These are phyloP conservation scores for Pterocles gutturalis DNA, from an alignment of 2,113 vertebrate genomes.

Conservation along the genomic window DNA sequence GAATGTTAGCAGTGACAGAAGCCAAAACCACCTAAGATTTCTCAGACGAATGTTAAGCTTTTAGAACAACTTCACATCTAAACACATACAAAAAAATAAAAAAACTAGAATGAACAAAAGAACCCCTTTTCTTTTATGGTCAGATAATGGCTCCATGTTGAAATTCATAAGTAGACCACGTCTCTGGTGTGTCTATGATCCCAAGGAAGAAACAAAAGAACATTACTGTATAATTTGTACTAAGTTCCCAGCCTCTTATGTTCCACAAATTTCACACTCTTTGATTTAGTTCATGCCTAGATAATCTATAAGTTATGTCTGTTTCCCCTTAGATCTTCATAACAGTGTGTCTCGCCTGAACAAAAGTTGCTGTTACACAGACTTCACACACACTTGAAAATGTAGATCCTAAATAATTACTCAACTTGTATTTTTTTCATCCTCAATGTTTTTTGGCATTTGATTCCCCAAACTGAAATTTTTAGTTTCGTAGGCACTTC, in stretches of 20 bases:
- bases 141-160: neutral
- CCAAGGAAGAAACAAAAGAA: neutral
- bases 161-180: neutral
- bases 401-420: neutral
- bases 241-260: neutral
- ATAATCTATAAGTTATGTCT: neutral
- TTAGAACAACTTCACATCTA: neutral
- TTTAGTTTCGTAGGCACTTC: neutral
- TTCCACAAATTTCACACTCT: neutral
- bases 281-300: neutral
- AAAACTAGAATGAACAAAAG: rapidly evolving
- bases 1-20: neutral
- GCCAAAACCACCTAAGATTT: neutral
- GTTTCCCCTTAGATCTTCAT: neutral
- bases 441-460: neutral
- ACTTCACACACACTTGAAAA: neutral
- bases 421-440: neutral
- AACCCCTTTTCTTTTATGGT: neutral
- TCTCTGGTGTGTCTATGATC: neutral
- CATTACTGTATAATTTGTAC: neutral
- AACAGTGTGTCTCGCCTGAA: neutral
- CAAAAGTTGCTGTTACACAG: neutral
- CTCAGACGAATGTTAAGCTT: neutral
- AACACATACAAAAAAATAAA: neutral
- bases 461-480: neutral